A percentile compares a stretch with the other conserved stretches of the same genome.
phyloP scores from a whole-genome alignment of 2,888 invertebrate species.

The Plagodis dolabraria region DNA sequence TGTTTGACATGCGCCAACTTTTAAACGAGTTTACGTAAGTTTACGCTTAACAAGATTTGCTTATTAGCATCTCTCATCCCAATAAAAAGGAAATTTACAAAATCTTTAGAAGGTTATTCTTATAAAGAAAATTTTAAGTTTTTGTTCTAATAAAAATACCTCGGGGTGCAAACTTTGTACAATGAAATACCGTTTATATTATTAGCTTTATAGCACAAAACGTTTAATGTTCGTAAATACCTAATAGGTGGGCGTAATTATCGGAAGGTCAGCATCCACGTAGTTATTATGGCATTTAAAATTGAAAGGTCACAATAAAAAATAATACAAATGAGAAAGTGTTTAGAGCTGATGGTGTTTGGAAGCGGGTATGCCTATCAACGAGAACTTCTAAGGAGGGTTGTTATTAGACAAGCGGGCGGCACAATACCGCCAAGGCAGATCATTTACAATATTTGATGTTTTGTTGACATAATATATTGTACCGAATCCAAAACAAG shows the following conservation, averaged over 20 bases:
- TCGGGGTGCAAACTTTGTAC: slow-evolving; percentile 6
- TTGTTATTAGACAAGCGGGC: no score
- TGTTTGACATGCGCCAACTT: slow-evolving; percentile 3
- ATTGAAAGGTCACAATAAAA: slow-evolving; percentile 23
- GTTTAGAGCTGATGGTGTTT: slow-evolving; percentile 17
- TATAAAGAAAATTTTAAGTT: no score
- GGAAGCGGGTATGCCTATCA: no score
- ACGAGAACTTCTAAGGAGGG: no score
- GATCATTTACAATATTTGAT: no score
- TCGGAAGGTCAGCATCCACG: slow-evolving; percentile 24
- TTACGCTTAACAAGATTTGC: background rate
- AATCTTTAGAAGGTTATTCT: background rate
- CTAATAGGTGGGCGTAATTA: slow-evolving; percentile 24
- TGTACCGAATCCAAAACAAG: no score
- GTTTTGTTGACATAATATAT: no score
- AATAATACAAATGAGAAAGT: slow-evolving; percentile 39
- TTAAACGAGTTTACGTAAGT: background rate
- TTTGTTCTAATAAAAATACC: slow-evolving; percentile 1
- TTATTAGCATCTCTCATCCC: no score
- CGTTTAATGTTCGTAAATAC: slow-evolving; percentile 18
- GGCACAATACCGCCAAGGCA: no score
- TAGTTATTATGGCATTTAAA: slow-evolving; percentile 26
- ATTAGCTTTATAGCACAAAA: slow-evolving; percentile 11
- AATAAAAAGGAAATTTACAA: no score
- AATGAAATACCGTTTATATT: slow-evolving; percentile 9